A percentile compares a stretch with the other conserved stretches of the same genome.
These are phyloP conservation scores for Pectinophora gossypiella DNA, from an alignment of 1,140 invertebrate species.

Conservation along the genomic window DNA sequence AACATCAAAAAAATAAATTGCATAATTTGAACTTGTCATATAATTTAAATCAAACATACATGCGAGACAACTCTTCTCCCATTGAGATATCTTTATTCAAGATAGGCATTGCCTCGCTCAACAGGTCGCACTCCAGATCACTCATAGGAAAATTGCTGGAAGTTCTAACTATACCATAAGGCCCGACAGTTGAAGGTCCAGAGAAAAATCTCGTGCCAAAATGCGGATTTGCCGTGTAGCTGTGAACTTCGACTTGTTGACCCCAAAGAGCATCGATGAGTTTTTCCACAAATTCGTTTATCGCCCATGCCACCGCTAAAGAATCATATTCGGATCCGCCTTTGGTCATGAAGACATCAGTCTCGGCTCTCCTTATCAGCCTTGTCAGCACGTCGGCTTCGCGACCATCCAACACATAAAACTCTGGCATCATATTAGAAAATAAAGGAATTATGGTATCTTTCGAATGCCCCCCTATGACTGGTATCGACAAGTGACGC, in stretches of 20 bases:
- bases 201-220: conserved; percentile 48
- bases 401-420: conserved; percentile 19
- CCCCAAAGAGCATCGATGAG: conserved; percentile 37
- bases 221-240: conserved; percentile 37
- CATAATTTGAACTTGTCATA: too few relatives aligned
- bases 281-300: conserved; percentile 35
- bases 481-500: conserved; percentile 27
- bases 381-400: conserved; percentile 40
- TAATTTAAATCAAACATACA: too few relatives aligned
- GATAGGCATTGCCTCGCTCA: conserved; percentile 25
- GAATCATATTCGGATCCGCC: conserved; percentile 29
- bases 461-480: conserved; percentile 46
- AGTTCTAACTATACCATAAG: conserved; percentile 29
- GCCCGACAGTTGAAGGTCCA: conserved; percentile 34
- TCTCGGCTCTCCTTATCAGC: conserved; percentile 36
- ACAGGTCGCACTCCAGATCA: conserved; percentile 31
- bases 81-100: conserved; percentile 32
- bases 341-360: conserved; percentile 38
- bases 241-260: conserved; percentile 24
- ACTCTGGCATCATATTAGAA: conserved; percentile 35
- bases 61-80: conserved; percentile 28
- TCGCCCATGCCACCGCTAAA: conserved; percentile 37
- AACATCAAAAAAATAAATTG: too few relatives aligned
- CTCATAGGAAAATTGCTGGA: conserved; percentile 30
- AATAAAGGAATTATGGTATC: conserved; percentile 45